Evolutionary conservation across 2,113 vertebrate genomes (phyloP), one percentile per base, ranked within the genome.

Genomic region (Aspiorhynchus laticeps): DNA sequence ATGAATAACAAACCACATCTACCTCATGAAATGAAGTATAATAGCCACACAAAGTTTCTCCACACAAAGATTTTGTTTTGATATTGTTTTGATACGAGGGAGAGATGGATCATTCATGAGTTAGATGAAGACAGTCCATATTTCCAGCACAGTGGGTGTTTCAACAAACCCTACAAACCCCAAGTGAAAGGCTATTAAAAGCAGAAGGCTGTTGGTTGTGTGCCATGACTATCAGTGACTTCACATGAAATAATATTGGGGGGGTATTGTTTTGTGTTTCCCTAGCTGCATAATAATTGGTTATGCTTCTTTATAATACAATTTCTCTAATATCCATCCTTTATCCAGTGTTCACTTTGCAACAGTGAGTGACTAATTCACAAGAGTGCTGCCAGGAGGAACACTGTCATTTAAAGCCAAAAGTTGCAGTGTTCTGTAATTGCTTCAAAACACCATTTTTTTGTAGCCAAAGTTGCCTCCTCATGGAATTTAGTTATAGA

Each of bases 111-210:
- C 84, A 63, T 69, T 87, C 65, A 71, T 26, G 48, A 67, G 74
- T 43, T 65, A 65, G 73, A 26, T 71, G 75, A 78, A 78, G 71
- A 36, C 46, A 71, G 69, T 41, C 26, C 36, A 71, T n/a, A n/a
- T 74, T 41, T 71, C 63, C 81, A 83, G 69, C 81, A 83, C 81
- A 69, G 81, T 28, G 63, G 81, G 65, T 83, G 81, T 83, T 83
- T 83, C 81, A 51, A 69, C 63, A 83, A 71, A 51, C 73, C 56
- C 17, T 11, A 73, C 17, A 80, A 80, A 43, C 33, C 56, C 46
- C 14, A 36, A 59, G 77, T 61, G 71, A 87, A 79, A 83, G 73
- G 33, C 43, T 80, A 76, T 77, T 24, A 86, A 51, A 80, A 85
- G 65, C 82, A 83, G 21, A 84, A 85, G 78, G 59, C 65, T 82